phyloP scores from a whole-genome alignment of 2,888 invertebrate genomes.

The Melanargia galathea region DNA sequence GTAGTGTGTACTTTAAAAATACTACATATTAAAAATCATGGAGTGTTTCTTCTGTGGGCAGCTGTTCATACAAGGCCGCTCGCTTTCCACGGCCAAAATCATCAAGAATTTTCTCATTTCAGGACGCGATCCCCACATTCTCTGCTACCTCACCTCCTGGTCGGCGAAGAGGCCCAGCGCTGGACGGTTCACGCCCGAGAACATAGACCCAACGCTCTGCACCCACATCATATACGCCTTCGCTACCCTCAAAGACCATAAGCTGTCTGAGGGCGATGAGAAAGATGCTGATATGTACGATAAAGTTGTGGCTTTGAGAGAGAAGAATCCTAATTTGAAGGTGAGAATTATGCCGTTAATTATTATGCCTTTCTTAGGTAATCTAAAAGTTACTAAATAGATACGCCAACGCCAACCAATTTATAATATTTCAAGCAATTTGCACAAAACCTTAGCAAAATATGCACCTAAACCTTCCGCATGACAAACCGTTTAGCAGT shows the following conservation, averaged over 20 bases:
- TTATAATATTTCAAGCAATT: too few relatives aligned
- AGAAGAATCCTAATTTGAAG: slow-evolving; percentile 94
- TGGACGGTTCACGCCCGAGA: slow-evolving; percentile 94
- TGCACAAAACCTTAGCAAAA: too few relatives aligned
- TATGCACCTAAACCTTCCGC: too few relatives aligned
- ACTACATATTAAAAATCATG: too few relatives aligned
- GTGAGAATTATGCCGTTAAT: slow-evolving; percentile 69
- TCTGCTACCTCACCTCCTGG: slow-evolving; percentile 99
- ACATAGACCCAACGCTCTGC: slow-evolving; percentile 93
- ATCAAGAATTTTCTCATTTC: slow-evolving; percentile 41
- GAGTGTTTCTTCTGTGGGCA: too few relatives aligned
- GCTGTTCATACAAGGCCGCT: not conserved
- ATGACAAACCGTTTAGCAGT: too few relatives aligned
- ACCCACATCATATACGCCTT: slow-evolving; percentile 98
- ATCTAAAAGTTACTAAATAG: not conserved
- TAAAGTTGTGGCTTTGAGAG: slow-evolving; percentile 91
- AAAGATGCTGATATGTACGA: slow-evolving; percentile 94
- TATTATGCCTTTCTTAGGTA: not conserved
- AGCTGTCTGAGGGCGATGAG: slow-evolving; percentile 89
- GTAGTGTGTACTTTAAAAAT: too few relatives aligned
- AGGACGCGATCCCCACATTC: slow-evolving; percentile 93
- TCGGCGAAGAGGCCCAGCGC: slow-evolving; percentile 94
- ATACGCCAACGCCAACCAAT: too few relatives aligned
- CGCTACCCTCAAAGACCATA: slow-evolving; percentile 93
- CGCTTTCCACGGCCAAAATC: not conserved